Evolutionary conservation across 2,888 invertebrate genomes (phyloP).

Genomic region (Cartodere bifasciata): DNA sequence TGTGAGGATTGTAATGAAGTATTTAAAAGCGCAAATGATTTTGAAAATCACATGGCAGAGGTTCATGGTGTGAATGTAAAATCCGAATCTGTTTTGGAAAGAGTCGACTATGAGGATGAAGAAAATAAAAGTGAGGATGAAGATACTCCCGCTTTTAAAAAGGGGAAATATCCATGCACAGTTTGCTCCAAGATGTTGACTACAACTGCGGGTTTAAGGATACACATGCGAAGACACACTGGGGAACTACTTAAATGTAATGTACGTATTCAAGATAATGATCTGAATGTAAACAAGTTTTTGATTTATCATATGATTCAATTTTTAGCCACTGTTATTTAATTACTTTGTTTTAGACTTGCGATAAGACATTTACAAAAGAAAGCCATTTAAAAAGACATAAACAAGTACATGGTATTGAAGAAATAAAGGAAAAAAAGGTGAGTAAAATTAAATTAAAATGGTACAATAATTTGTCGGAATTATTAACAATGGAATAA

Average conservation of each 20-base stretch:
- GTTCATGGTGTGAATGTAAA: conserved; percentile 13
- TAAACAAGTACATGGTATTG: conserved; percentile 26
- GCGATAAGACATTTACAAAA: conserved; percentile 30
- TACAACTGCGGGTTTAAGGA: conserved; percentile 25
- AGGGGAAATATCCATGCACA: conserved; percentile 26
- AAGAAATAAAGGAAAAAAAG: conserved; percentile 14
- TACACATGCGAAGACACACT: conserved; percentile 55
- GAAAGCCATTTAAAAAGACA: conserved; percentile 28
- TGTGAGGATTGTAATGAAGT: conserved; percentile 16
- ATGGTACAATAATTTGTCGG: no score
- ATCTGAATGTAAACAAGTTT: no score
- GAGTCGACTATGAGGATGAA: conserved; percentile 11
- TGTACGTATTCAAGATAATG: conserved; percentile 17
- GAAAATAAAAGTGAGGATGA: conserved; percentile 5
- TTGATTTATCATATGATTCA: no score
- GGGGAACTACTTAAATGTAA: conserved; percentile 32
- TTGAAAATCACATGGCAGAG: conserved; percentile 6
- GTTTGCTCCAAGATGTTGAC: conserved; percentile 26
- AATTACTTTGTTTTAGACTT: conserved; percentile 22
- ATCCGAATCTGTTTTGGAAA: conserved; percentile 10
- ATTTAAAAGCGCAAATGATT: conserved; percentile 11
- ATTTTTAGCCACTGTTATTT: no score
- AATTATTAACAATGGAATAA: no score
- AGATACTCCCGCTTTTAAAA: conserved; percentile 12
- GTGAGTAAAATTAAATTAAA: no score